phyloP scores from a whole-genome alignment of 2,888 invertebrate genomes.

The Rotaria macrura region DNA sequence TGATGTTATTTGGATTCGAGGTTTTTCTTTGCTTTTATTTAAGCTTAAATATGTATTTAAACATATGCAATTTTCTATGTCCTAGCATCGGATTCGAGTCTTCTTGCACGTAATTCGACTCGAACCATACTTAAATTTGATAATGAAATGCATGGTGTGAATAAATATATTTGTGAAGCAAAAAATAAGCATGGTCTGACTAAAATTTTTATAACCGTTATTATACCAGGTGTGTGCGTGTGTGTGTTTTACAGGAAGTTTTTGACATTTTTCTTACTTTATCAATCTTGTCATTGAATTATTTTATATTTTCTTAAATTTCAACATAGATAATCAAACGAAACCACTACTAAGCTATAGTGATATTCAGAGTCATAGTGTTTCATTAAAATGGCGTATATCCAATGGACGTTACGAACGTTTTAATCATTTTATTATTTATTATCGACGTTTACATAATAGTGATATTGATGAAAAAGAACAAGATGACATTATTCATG shows the following conservation, averaged over 20 bases:
- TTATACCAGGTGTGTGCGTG: background rate
- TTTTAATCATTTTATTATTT: constrained; percentile 19
- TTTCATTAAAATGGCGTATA: background rate
- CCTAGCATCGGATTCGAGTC: background rate
- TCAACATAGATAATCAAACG: background rate
- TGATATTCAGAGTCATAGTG: constrained; percentile 5
- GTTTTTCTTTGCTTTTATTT: background rate
- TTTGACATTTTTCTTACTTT: too few relatives aligned
- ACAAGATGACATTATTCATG: background rate
- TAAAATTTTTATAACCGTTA: background rate
- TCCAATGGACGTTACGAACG: background rate
- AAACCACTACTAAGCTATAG: background rate
- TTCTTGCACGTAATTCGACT: background rate
- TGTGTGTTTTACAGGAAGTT: too few relatives aligned
- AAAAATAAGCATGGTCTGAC: constrained; percentile 16
- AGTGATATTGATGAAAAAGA: background rate
- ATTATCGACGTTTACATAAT: background rate
- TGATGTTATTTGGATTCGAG: background rate
- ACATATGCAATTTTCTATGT: too few relatives aligned
- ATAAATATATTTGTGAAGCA: constrained; percentile 15
- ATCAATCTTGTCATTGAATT: background rate
- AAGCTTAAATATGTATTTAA: too few relatives aligned
- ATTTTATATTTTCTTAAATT: background rate
- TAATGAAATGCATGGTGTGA: constrained; percentile 9
- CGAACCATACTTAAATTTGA: background rate